Evolutionary conservation across 2,888 invertebrate genomes (phyloP).

Genomic region (Eupithecia pulchellata): DNA sequence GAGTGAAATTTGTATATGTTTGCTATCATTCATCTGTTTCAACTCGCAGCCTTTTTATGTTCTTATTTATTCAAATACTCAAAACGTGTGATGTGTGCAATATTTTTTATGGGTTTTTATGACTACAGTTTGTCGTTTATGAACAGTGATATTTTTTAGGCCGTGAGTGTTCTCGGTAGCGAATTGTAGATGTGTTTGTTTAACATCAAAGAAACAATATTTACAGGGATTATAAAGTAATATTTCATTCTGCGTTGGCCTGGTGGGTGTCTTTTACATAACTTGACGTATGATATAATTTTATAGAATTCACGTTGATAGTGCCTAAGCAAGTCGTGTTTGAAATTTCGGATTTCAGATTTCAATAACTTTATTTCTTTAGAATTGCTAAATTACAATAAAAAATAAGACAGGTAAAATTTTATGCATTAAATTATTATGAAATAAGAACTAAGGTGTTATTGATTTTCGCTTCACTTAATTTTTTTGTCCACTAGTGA

Average conservation of each 20-base stretch:
- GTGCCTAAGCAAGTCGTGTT: background rate
- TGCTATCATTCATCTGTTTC: conserved; percentile 26
- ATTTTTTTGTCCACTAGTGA: too few relatives aligned
- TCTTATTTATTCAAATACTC: conserved; percentile 80
- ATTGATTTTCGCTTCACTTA: too few relatives aligned
- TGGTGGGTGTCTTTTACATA: background rate
- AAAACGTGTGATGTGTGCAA: conserved; percentile 67
- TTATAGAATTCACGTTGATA: background rate
- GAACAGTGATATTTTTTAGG: conserved; percentile 59
- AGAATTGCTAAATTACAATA: too few relatives aligned
- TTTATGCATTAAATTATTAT: too few relatives aligned
- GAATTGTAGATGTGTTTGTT: conserved; percentile 11
- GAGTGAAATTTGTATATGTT: conserved; percentile 7
- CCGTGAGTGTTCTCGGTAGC: conserved; percentile 28
- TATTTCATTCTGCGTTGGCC: background rate
- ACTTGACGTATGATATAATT: background rate
- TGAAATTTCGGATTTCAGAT: too few relatives aligned
- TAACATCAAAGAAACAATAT: background rate
- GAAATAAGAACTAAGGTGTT: too few relatives aligned
- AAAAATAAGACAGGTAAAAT: too few relatives aligned
- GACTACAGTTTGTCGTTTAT: conserved; percentile 65
- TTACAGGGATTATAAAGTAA: background rate
- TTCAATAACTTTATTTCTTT: too few relatives aligned
- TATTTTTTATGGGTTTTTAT: conserved; percentile 76
- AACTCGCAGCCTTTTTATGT: conserved; percentile 71